Conservation (phyloP, 2,113 vertebrate genomes). For the Elephas maximus region DNA sequence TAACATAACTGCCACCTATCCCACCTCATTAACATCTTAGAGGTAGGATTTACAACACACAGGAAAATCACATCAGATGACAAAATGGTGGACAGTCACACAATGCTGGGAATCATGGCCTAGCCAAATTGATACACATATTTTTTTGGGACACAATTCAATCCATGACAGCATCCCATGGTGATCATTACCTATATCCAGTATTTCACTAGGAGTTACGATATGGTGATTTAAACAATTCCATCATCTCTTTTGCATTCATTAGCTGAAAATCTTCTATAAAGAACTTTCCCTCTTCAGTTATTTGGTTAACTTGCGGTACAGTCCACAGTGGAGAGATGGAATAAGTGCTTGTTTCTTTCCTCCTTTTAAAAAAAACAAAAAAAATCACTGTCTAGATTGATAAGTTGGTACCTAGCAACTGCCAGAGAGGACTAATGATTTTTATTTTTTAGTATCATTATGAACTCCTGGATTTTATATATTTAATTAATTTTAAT, state of each 20-base stretch:
- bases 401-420: constrained; percentile 51
- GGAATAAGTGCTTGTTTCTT: constrained; percentile 35
- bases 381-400: background rate
- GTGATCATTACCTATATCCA: background rate
- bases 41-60: no score
- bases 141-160: no score
- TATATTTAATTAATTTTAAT: constrained; percentile 45
- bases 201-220: background rate
- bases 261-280: constrained; percentile 42
- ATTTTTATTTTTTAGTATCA: background rate
- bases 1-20: no score
- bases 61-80: no score
- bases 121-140: no score
- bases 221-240: background rate
- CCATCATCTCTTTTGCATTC: background rate
- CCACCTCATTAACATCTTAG: no score
- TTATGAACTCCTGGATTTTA: constrained; percentile 41
- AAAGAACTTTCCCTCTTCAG: background rate
- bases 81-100: no score
- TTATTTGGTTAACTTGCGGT: constrained; percentile 51
- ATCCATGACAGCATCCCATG: background rate
- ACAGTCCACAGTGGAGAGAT: background rate
- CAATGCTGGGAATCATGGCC: no score
- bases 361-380: background rate
- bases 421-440: constrained; percentile 32